phyloP scores from a whole-genome alignment of 2,113 vertebrate genomes.

The Planiliza haematocheilus region DNA sequence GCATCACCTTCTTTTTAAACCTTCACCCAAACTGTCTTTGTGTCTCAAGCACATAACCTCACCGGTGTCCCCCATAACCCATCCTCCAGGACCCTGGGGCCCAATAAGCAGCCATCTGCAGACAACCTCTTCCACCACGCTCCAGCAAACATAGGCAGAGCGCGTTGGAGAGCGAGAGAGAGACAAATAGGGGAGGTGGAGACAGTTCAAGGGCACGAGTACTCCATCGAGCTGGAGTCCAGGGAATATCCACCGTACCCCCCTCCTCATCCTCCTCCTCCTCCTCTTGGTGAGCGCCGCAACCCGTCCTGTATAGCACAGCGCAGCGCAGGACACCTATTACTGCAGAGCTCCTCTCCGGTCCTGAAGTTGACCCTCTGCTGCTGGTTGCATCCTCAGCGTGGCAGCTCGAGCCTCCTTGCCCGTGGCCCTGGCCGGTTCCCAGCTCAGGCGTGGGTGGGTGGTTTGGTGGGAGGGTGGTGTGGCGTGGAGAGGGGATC shows the following conservation, averaged over 20 bases:
- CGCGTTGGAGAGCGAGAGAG: conserved; percentile 40
- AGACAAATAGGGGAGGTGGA: conserved; percentile 54
- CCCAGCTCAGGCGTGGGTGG: conserved; percentile 62
- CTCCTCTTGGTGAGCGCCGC: conserved; percentile 32
- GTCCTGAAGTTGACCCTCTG: conserved; percentile 48
- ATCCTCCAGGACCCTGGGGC: conserved; percentile 76
- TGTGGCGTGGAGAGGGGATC: conserved; percentile 43
- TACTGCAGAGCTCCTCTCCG: conserved; percentile 26
- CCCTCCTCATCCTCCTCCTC: too few relatives aligned
- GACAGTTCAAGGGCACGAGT: conserved; percentile 77
- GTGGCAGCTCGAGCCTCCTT: conserved; percentile 43
- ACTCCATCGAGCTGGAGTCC: conserved; percentile 79
- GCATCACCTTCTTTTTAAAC: conserved; percentile 34
- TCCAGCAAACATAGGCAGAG: conserved; percentile 70
- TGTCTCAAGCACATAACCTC: conserved; percentile 63
- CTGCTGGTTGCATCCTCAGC: conserved; percentile 39
- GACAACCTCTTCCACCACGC: conserved; percentile 79
- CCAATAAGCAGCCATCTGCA: conserved; percentile 87
- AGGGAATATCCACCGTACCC: conserved; percentile 68
- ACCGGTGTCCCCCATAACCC: conserved; percentile 59
- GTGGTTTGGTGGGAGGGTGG: conserved; percentile 71
- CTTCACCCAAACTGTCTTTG: conserved; percentile 40
- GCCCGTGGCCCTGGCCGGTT: conserved; percentile 48
- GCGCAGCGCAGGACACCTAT: conserved; percentile 14
- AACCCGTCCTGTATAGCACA: conserved; percentile 42